A percentile compares a stretch with the other conserved stretches of the same genome.
phyloP scores from a whole-genome alignment of 2,113 vertebrate species.

The Vimba vimba region DNA sequence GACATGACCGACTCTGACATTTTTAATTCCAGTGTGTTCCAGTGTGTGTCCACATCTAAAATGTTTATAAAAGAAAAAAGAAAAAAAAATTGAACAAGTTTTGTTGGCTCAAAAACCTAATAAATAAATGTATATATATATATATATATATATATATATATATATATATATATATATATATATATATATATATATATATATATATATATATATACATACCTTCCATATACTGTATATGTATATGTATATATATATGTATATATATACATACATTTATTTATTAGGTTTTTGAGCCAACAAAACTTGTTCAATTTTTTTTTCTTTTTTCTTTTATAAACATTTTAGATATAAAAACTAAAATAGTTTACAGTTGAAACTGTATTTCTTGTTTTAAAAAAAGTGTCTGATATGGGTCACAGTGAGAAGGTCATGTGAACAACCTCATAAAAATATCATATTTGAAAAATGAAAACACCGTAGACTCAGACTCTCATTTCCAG shows the following conservation, averaged over 20 bases:
- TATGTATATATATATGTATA: too few species aligned
- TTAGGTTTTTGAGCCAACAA: background rate
- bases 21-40: too few species aligned
- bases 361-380: background rate
- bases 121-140: background rate
- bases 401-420: background rate
- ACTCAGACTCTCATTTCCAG: background rate
- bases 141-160: too few species aligned
- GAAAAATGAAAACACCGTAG: background rate
- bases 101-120: background rate
- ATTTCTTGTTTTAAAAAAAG: background rate
- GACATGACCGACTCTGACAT: background rate
- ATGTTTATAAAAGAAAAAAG: background rate
- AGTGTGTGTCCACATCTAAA: too few species aligned
- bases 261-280: background rate
- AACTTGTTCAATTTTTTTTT: background rate
- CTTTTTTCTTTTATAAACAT: background rate
- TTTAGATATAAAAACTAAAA: background rate
- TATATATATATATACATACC: too few species aligned
- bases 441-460: constrained; percentile 2
- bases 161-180: too few species aligned
- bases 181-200: too few species aligned
- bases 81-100: background rate
- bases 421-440: constrained; percentile 14
- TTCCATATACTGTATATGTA: too few species aligned